phyloP scores from a whole-genome alignment of 2,113 vertebrate species.

The Dipodomys stephensi region DNA sequence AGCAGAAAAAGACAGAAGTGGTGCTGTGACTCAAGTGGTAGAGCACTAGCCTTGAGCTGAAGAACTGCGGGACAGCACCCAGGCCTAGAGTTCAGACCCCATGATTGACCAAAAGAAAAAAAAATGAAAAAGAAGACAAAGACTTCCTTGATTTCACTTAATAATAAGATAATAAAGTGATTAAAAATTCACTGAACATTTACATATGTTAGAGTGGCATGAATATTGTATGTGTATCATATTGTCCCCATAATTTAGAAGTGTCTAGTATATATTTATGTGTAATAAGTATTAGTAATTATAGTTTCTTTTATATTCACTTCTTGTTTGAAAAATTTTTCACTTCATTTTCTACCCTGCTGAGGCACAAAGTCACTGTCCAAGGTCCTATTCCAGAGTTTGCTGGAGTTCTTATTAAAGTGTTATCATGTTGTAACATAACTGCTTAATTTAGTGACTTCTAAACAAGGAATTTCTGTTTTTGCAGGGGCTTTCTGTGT shows the following conservation, averaged over 20 bases:
- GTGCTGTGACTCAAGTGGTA: no score
- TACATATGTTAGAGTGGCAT: not conserved
- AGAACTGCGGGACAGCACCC: no score
- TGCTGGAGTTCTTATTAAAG: not conserved
- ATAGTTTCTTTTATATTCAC: constrained; percentile 6
- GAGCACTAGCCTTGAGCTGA: no score
- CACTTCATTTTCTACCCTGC: not conserved
- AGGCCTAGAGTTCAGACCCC: no score
- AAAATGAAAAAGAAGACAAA: not conserved
- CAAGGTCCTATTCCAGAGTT: not conserved
- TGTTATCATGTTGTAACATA: not conserved
- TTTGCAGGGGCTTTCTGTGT: not conserved
- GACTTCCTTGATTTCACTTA: not conserved
- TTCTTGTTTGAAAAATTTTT: constrained; percentile 23
- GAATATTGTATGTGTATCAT: not conserved
- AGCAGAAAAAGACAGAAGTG: no score
- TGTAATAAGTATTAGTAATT: not conserved
- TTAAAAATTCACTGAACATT: not conserved
- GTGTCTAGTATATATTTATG: not conserved
- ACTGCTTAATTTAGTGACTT: not conserved
- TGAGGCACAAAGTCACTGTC: not conserved
- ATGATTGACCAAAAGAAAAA: no score
- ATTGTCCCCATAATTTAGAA: constrained; percentile 19
- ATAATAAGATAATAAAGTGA: not conserved
- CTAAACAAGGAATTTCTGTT: not conserved